Evolutionary conservation across 2,888 invertebrate genomes (phyloP), one percentile per base, ranked within the genome.

Genomic region (Labia minor): DNA sequence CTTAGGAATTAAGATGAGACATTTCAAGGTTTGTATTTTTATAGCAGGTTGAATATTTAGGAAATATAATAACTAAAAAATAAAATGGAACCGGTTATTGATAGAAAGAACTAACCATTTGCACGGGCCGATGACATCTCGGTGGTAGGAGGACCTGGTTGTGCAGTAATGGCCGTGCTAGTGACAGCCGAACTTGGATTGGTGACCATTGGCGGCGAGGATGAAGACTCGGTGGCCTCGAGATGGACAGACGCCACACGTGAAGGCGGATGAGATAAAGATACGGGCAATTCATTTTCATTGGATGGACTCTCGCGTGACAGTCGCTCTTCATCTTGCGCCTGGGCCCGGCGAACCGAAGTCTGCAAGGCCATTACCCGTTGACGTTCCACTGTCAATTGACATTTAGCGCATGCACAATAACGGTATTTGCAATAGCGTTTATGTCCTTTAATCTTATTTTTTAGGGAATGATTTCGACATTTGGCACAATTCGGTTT

Each of bases 401-500:
- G 85, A 77, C 95, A 95, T 79, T 91, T 91, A 71, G 88, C 87
- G 79, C 95, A 95, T 69, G 81, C 84, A 79, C 95, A 95, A 75
- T 85, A 83, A 70, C 91, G 86, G 79, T 83, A 94, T 74, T 86
- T 85, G 82, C 95, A 96, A 79, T 92, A 93, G 26, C 92, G 84
- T 78, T 95, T 95, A 81, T 95, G 95, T 16, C 92, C 94, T 78
- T 92, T 93, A 71, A 95, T 83, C 77, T 87, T 86, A 72, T 92
- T 88, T 77, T 91, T 91, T 75, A 91, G 82, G n/a, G 89, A 85
- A 79, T 95, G 95, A 81, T 95, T 95, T 69, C 92, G 84, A 78
- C 95, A 95, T 21, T 94, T 86, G 62, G 93, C 93, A 78, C 95
- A 95, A 79, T 92, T 94, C 18, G 94, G 94, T 6, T 92, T 91